Conservation (phyloP, 2,113 vertebrate species). For the Calonectris borealis region DNA sequence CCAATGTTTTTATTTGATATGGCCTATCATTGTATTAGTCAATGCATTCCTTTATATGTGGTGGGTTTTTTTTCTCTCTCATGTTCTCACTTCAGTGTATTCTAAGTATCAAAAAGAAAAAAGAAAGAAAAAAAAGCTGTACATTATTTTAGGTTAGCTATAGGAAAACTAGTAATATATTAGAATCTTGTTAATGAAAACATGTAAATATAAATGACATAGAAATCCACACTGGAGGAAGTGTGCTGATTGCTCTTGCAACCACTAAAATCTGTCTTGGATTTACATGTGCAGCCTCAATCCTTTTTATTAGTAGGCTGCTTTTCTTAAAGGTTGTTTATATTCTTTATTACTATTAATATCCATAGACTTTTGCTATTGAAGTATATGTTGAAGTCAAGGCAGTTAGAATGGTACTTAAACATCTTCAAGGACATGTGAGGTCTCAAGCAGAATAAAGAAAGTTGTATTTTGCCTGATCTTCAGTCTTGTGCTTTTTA, state of each 20-base stretch:
- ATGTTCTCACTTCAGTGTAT: neutral
- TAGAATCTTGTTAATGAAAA: neutral
- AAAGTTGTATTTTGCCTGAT: neutral
- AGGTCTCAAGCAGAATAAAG: neutral
- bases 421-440: neutral
- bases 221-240: neutral
- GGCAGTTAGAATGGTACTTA: neutral
- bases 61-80: neutral
- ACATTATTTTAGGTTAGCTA: neutral
- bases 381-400: neutral
- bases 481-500: neutral
- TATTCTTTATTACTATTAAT: neutral
- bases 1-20: neutral
- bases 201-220: neutral
- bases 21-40: neutral
- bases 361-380: neutral
- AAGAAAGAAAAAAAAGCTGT: neutral
- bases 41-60: neutral
- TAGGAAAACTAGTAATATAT: neutral
- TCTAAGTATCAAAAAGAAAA: neutral
- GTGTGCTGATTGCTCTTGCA: neutral
- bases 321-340: neutral
- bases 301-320: neutral
- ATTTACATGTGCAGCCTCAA: neutral
- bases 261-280: neutral